Evolutionary conservation across 2,797 vertebrate genomes (phyloP).

Genomic region (Hydrolagus colliei): DNA sequence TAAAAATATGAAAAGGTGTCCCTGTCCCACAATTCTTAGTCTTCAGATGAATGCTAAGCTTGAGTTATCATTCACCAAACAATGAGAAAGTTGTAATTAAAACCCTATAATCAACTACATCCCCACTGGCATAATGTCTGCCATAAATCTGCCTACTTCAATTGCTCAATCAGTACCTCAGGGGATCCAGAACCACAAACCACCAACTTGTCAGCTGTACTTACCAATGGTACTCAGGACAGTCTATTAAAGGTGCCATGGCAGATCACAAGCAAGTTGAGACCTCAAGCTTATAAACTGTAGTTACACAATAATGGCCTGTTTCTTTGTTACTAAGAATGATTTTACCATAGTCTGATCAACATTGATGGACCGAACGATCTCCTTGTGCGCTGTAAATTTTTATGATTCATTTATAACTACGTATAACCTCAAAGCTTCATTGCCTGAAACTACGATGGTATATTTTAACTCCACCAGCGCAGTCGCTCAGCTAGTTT

Average conservation of each 20-base stretch:
- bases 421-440: too few species aligned
- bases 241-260: slow-evolving; percentile 38
- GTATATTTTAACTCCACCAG: too few species aligned
- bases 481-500: too few species aligned
- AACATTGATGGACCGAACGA: too few species aligned
- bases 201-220: slow-evolving; percentile 44
- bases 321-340: background rate
- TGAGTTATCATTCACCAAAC: background rate
- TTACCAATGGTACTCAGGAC: slow-evolving; percentile 41
- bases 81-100: slow-evolving; percentile 49
- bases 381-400: too few species aligned
- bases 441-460: too few species aligned
- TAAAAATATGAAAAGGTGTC: background rate
- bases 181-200: slow-evolving; percentile 48
- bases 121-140: slow-evolving; percentile 40
- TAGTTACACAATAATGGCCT: background rate
- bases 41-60: background rate
- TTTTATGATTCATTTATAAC: too few species aligned
- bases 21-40: background rate
- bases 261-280: slow-evolving; percentile 42
- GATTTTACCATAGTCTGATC: background rate
- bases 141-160: slow-evolving; percentile 56
- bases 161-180: slow-evolving; percentile 50
- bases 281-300: background rate
- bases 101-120: slow-evolving; percentile 38